Percentiles rank a stretch among this genome's conserved stretches.
Evolutionary conservation across 1,140 invertebrate species (phyloP).

Genomic region (Harpegnathos saltator): DNA sequence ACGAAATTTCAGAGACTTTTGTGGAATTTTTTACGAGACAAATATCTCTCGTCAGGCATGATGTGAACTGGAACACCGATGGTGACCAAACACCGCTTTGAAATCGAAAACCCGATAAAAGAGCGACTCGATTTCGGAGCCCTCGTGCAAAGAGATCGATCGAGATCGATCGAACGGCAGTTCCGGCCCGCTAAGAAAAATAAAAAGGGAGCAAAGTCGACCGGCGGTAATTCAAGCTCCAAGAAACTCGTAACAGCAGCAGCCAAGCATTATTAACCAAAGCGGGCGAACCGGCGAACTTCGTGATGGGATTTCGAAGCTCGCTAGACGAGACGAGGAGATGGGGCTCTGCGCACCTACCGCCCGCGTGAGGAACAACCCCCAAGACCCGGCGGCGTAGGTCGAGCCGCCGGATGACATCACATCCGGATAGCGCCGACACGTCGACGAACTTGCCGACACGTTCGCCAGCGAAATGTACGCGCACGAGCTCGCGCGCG

Average conservation of each 20-base stretch:
- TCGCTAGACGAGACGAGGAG: constrained; percentile 31
- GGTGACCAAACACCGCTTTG: no score
- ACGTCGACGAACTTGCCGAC: constrained; percentile 19
- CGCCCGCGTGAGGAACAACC: constrained; percentile 6
- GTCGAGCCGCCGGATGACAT: constrained; percentile 71
- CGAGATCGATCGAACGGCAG: not conserved
- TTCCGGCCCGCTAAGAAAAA: constrained; percentile 11
- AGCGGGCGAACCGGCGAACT: constrained; percentile 70
- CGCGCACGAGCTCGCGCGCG: constrained; percentile 1
- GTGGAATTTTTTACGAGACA: no score
- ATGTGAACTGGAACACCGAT: no score
- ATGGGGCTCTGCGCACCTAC: constrained; percentile 6
- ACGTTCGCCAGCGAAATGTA: constrained; percentile 39
- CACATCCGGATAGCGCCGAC: constrained; percentile 70
- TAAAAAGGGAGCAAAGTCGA: constrained; percentile 9
- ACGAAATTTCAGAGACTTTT: no score
- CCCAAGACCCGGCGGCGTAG: constrained; percentile 1
- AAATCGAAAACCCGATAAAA: no score
- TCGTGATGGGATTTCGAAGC: constrained; percentile 73
- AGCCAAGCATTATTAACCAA: constrained; percentile 75
- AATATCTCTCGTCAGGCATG: no score
- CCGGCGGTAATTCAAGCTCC: constrained; percentile 7
- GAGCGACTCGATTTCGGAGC: not conserved
- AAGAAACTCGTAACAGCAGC: constrained; percentile 15
- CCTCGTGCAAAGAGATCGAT: constrained; percentile 14